Evolutionary conservation across 1,140 invertebrate species (phyloP).

Genomic region (Druon quercuslanigerum): DNA sequence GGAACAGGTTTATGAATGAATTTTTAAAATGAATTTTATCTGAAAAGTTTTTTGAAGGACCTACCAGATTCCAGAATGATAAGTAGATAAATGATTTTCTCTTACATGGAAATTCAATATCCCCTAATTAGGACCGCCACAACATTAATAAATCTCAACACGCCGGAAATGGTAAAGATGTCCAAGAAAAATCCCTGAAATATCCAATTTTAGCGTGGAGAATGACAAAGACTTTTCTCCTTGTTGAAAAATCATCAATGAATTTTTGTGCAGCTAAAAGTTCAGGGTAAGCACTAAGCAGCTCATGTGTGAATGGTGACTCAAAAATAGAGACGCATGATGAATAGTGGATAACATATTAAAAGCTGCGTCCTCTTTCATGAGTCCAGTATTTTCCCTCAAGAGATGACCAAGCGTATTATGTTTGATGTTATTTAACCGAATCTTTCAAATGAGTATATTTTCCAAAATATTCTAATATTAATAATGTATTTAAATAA

Average conservation of each 20-base stretch:
- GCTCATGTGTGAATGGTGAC: slow-evolving; percentile 54
- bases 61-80: not conserved
- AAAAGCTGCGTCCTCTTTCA: slow-evolving; percentile 47
- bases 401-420: slow-evolving; percentile 50
- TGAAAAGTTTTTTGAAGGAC: not conserved
- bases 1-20: not conserved
- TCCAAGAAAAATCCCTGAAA: not conserved
- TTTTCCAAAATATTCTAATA: slow-evolving; percentile 6
- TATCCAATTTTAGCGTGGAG: slow-evolving; percentile 12
- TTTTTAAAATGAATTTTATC: not conserved
- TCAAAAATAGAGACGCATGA: slow-evolving; percentile 52
- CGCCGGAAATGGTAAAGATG: slow-evolving; percentile 19
- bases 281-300: slow-evolving; percentile 41
- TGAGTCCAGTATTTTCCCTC: slow-evolving; percentile 33
- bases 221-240: slow-evolving; percentile 35
- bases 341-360: slow-evolving; percentile 56
- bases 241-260: slow-evolving; percentile 53
- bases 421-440: not conserved
- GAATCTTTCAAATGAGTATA: not conserved
- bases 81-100: too few species aligned
- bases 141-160: not conserved
- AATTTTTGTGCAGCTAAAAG: slow-evolving; percentile 52
- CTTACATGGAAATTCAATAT: not conserved
- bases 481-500: not conserved
- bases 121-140: slow-evolving; percentile 12